Base-by-base conservation (phyloP, 2,888 invertebrate genomes). In the Limnephilus auricula region DNA sequence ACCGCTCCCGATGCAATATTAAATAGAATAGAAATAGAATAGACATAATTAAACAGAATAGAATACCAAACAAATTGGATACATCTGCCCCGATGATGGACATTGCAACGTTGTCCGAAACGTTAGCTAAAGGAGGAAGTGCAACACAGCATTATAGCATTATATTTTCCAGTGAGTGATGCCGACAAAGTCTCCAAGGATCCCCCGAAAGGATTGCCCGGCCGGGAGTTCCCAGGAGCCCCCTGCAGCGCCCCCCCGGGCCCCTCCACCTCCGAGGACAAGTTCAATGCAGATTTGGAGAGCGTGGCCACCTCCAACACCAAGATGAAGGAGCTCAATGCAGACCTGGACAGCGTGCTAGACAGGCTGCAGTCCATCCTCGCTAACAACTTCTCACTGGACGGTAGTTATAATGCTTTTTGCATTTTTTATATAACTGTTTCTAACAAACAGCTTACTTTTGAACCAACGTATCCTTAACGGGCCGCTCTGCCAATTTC, bases 311-410 rank as follows among this genome's bases (percentile, higher is more conserved):
- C 93, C 91, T 95, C 95, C 90, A 95, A 95, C 88, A 94, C 95
- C 93, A 95, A 95, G 93, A 95, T 96, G 94, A 95, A 94, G 93
- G 96, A 96, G 79, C 95, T 97, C 89, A 97, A 97, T 93, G 97
- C 96, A 0, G 97, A 97, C 94, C 94, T 97, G 9, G 97, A 97
- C 94, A 96, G 97, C 3, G 97, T 97, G 32, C 94, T 97, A 89
- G 97, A 97, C 65, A 96, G 97, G 93, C 94, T 97, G 93, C 97
- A 97, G 94, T 97, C 97, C 94, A 97, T 97, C 94, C 94, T 97
- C 90, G 97, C 97, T 0, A 96, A 97, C 93, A 97, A 97, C 94
- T 97, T 97, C 93, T 95, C 96, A 92, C 95, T 97, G 93, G 97
- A 97, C 93, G 97, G 97, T 96, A 94, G 94, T 94, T 93, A 32